Conservation (phyloP, 2,888 invertebrate species). For the Dicranocentrus wangi region DNA sequence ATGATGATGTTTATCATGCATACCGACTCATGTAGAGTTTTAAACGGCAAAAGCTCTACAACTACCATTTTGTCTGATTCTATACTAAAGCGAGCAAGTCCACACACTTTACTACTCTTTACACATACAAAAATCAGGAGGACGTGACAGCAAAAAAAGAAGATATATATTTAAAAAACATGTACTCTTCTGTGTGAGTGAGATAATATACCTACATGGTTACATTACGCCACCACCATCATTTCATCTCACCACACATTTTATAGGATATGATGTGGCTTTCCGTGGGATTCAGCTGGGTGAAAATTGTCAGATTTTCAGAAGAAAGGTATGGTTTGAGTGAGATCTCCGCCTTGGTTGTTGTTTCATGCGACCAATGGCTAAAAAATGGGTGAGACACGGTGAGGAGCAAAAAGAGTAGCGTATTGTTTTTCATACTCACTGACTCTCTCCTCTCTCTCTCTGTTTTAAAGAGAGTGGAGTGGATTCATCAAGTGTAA, state of each 20-base stretch:
- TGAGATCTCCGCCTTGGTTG: slow-evolving; percentile 68
- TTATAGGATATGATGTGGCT: not conserved
- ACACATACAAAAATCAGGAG: too few species aligned
- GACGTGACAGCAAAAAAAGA: not conserved
- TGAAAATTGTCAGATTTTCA: slow-evolving; percentile 45
- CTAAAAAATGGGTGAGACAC: slow-evolving; percentile 34
- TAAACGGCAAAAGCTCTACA: not conserved
- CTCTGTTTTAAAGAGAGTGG: too few species aligned
- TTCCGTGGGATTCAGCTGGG: not conserved
- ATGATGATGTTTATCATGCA: slow-evolving; percentile 23
- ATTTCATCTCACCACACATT: too few species aligned
- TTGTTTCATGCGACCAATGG: slow-evolving; percentile 68
- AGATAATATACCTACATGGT: too few species aligned
- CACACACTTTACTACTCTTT: not conserved
- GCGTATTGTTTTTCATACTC: not conserved
- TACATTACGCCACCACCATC: too few species aligned
- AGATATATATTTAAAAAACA: too few species aligned
- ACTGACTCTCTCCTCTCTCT: too few species aligned
- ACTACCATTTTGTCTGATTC: not conserved
- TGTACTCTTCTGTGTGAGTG: too few species aligned
- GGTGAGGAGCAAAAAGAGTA: not conserved
- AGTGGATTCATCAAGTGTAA: too few species aligned
- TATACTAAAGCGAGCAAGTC: not conserved
- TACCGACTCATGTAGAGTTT: not conserved
- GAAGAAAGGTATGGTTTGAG: slow-evolving; percentile 69